Evolutionary conservation across 92 coral and sea anemone species (phyloP).

Genomic region (Umimayanthus kanabou): DNA sequence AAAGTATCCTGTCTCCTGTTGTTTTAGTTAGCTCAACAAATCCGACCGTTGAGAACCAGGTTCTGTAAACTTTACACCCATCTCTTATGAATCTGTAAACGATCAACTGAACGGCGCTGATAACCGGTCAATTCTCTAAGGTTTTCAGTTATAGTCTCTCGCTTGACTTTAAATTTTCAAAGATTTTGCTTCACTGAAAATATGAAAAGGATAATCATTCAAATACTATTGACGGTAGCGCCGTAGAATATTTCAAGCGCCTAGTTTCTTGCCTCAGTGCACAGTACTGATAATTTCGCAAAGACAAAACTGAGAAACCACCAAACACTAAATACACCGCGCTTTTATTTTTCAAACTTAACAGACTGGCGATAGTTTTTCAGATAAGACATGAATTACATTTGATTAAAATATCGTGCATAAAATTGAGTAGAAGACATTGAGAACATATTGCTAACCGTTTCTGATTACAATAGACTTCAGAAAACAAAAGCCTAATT

Average conservation of each 20-base stretch:
- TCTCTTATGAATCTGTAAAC: background rate
- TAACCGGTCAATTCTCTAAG: background rate
- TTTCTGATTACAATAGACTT: constrained; percentile 35
- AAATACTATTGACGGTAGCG: background rate
- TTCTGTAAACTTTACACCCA: constrained; percentile 18
- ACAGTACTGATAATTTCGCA: background rate
- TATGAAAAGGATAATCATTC: too few relatives aligned
- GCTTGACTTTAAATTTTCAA: too few relatives aligned
- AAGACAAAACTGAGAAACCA: background rate
- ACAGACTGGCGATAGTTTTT: background rate
- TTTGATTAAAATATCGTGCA: background rate
- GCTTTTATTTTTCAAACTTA: background rate
- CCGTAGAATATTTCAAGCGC: background rate
- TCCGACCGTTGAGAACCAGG: constrained; percentile 1
- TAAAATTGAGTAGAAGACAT: constrained; percentile 17
- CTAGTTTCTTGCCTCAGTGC: too few relatives aligned
- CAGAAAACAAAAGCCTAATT: constrained; percentile 28
- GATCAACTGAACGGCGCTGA: background rate
- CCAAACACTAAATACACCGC: background rate
- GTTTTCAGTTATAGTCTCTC: too few relatives aligned
- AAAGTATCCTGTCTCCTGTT: constrained; percentile 32
- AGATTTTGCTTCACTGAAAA: background rate
- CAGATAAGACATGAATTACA: background rate
- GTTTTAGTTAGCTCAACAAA: constrained; percentile 26
- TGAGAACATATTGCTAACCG: background rate